These are phyloP conservation scores for Leptestheria dahalacensis DNA, from an alignment of 1,140 invertebrate genomes.

Conservation along the genomic window DNA sequence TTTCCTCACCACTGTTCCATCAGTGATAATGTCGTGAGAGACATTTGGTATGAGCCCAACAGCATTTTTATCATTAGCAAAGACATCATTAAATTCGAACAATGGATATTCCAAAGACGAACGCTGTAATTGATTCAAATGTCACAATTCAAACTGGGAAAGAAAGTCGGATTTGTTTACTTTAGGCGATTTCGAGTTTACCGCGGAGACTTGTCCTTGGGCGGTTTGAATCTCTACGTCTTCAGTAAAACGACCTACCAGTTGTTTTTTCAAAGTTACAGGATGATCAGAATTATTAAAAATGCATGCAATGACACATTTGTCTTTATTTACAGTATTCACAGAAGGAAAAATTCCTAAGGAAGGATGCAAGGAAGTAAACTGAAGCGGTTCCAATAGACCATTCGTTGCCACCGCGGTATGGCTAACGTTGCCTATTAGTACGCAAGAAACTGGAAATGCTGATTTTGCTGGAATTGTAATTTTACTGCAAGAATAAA, in stretches of 20 bases:
- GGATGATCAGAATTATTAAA: not conserved
- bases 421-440: not conserved
- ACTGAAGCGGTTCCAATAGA: not conserved
- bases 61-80: not conserved
- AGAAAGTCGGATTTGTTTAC: not conserved
- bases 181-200: not conserved
- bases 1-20: not conserved
- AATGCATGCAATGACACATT: not conserved
- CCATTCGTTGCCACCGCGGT: not conserved
- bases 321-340: not conserved
- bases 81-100: not conserved
- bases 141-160: not conserved
- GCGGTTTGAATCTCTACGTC: not conserved
- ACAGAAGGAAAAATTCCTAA: not conserved
- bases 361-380: not conserved
- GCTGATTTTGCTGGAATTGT: not conserved
- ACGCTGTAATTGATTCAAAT: not conserved
- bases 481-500: not conserved
- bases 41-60: not conserved
- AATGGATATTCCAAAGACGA: not conserved
- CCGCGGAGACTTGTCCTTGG: not conserved
- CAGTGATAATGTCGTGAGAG: not conserved
- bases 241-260: not conserved
- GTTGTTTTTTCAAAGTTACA: not conserved
- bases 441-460: not conserved